Percentiles rank a stretch among this genome's conserved stretches.
These are phyloP conservation scores for Lymantria dispar DNA, from an alignment of 2,888 invertebrate species.

Conservation along the genomic window DNA sequence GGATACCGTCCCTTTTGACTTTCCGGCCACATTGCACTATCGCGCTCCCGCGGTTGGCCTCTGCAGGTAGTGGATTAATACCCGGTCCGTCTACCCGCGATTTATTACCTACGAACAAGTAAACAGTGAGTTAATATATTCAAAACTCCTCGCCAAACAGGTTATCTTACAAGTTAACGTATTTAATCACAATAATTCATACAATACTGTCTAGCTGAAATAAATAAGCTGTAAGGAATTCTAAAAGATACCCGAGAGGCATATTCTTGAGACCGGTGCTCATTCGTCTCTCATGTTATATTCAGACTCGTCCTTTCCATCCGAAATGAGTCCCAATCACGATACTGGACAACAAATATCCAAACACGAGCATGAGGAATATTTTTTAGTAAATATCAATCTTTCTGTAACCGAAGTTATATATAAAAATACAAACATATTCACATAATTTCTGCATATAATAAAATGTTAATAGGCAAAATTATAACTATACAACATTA, in stretches of 20 bases:
- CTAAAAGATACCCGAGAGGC: slow-evolving; percentile 7
- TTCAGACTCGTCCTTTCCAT: slow-evolving; percentile 20
- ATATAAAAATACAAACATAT: neutral
- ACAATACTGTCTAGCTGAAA: neutral
- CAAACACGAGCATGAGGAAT: neutral
- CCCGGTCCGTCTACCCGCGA: too few species aligned
- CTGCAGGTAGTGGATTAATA: too few species aligned
- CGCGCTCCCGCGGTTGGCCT: too few species aligned
- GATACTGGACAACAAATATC: slow-evolving; percentile 10
- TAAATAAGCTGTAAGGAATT: slow-evolving; percentile 6
- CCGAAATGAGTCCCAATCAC: slow-evolving; percentile 22
- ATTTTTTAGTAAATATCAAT: neutral
- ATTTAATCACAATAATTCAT: neutral
- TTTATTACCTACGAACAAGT: too few species aligned
- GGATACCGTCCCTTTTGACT: too few species aligned
- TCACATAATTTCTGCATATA: neutral
- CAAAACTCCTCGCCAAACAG: too few species aligned
- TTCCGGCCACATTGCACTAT: too few species aligned
- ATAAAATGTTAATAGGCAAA: too few species aligned
- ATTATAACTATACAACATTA: too few species aligned
- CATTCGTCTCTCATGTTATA: slow-evolving; percentile 23
- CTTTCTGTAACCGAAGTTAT: neutral
- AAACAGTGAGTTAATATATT: too few species aligned
- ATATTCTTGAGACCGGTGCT: slow-evolving; percentile 11
- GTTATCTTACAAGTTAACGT: too few species aligned